Evolutionary conservation across 2,113 vertebrate species (phyloP), one percentile per base, ranked within the genome.

Genomic region (Notothenia coriiceps): DNA sequence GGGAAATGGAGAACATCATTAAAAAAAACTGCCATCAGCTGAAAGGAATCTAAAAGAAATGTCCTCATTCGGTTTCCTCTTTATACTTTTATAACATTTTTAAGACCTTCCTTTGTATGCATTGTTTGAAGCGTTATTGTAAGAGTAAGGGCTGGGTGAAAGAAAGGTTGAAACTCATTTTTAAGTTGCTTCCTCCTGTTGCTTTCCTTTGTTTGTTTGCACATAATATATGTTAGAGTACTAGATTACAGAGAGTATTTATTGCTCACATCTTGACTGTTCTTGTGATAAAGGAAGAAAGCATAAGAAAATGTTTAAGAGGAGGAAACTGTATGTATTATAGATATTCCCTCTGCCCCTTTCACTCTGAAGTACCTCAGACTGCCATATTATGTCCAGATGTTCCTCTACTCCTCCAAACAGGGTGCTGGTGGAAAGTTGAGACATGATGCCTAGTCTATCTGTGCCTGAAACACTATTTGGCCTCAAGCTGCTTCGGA

Each of bases 381-480:
- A 90, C 85, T 88, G 86, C 90, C 86, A 79, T 86, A 64, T 80
- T 88, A 63, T 87, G 61, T 79, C 69, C 59, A 54, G 46, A 89
- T 75, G 55, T 69, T 80, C 43, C 76, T 84, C 50, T 83, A 56
- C 71, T 84, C 77, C 77, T 84, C 40, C 75, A 63, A 64, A 67
- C 70, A 77, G 66, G 83, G 77, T 83, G 84, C 77, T 82, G 81
- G 54, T 72, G 67, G 78, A 65, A 81, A 87, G 79, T 75, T 84
- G 83, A 88, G 75, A 79, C 74, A 18, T 11, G 71, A 85, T 92
- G 91, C 89, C 91, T 93, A 80, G 74, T 92, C 79, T 90, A 49
- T 76, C 85, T 89, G 93, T 94, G 93, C 93, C 93, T 94, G 83
- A 91, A 88, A 89, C 83, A 86, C 91, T 65, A 72, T 74, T 85